These are phyloP conservation scores for Watsonalla binaria DNA, from an alignment of 2,888 invertebrate genomes.

Conservation along the genomic window DNA sequence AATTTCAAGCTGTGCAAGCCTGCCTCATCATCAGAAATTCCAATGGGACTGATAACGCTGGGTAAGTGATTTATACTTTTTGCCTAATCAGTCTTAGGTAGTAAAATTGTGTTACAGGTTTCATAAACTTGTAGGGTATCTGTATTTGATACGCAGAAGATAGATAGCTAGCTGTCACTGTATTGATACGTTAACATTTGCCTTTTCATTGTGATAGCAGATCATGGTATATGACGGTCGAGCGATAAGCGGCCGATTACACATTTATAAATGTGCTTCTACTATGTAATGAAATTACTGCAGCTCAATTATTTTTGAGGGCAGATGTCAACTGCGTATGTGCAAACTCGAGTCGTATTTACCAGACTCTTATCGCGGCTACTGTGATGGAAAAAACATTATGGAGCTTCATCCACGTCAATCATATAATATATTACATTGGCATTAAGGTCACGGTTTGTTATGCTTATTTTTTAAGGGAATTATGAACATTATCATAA, in stretches of 20 bases:
- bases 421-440: not conserved
- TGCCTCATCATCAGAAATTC: constrained; percentile 67
- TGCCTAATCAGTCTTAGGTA: not conserved
- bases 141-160: constrained; percentile 10
- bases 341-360: not conserved
- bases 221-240: constrained; percentile 31
- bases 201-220: constrained; percentile 48
- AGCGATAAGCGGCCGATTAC: constrained; percentile 56
- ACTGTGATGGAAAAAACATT: not conserved
- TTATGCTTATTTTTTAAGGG: not conserved
- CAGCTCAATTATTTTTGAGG: not conserved
- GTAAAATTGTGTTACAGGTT: not conserved
- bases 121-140: constrained; percentile 3
- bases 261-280: constrained; percentile 30
- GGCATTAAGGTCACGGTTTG: not conserved
- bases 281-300: constrained; percentile 7
- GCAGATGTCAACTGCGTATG: not conserved
- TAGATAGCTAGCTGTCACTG: constrained; percentile 6
- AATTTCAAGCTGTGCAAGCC: constrained; percentile 65
- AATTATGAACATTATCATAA: too few species aligned
- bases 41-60: constrained; percentile 56
- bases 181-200: constrained; percentile 31
- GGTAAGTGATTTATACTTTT: constrained; percentile 44
- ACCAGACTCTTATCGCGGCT: not conserved
- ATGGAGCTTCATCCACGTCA: not conserved